Evolutionary conservation across 2,888 invertebrate species (phyloP).

Genomic region (Phragmatobia fuliginosa): DNA sequence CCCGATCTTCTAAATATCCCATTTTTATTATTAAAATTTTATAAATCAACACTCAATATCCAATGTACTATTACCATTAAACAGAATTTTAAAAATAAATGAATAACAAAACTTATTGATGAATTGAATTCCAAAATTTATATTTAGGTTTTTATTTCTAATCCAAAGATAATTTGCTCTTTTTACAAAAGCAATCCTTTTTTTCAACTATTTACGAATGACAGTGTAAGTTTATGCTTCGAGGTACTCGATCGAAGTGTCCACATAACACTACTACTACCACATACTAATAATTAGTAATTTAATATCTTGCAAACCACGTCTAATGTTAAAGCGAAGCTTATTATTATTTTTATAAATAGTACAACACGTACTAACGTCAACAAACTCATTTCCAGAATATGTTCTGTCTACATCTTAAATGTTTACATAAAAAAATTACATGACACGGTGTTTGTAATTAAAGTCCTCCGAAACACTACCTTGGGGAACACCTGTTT

Average conservation of each 20-base stretch:
- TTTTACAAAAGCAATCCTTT: not conserved
- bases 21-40: constrained; percentile 52
- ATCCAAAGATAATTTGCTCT: too few relatives aligned
- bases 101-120: not conserved
- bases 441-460: too few relatives aligned
- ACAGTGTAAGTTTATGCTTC: not conserved
- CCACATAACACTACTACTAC: too few relatives aligned
- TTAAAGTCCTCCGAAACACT: too few relatives aligned
- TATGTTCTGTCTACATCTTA: too few relatives aligned
- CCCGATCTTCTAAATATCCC: constrained; percentile 69
- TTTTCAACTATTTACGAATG: not conserved
- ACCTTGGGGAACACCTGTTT: too few relatives aligned
- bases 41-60: not conserved
- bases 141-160: not conserved
- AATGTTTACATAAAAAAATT: too few relatives aligned
- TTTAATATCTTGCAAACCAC: not conserved
- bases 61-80: not conserved
- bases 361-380: not conserved
- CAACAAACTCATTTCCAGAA: not conserved
- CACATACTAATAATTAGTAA: too few relatives aligned
- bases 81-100: not conserved
- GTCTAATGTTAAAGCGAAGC: constrained; percentile 3
- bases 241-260: not conserved
- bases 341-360: not conserved
- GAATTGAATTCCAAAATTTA: not conserved